Evolutionary conservation across 2,888 invertebrate genomes (phyloP), one percentile per base, ranked within the genome.

Genomic region (Bembecia ichneumoniformis): DNA sequence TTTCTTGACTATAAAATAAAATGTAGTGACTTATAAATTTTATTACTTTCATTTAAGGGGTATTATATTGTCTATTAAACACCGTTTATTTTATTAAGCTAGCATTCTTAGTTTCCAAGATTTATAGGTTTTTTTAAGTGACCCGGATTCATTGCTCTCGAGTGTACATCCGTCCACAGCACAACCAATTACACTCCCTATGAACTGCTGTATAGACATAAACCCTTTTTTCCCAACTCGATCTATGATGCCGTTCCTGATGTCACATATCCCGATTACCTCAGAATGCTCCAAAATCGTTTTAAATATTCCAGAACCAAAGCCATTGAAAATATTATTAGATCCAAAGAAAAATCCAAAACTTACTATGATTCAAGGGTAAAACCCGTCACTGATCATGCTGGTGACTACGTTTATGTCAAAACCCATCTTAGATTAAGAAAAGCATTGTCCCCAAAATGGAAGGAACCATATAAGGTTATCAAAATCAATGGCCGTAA

Each of bases 381-480:
- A 9, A 48, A 16, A 10, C 43, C 46, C 3, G 16, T 17, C 3
- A 28, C 17, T 10, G 49, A 51, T 20, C 47, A 51, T 45, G 45
- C 17, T 17, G 47, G 49, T 20, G 49, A 51, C 16, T 40, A 40
- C 34, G 51, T 49, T 7, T 51, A 51, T 45, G 16, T 49, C 9
- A 47, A 40, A 51, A 35, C 36, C 7, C 49, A 51, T 36, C 44
- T 15, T 3, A 43, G 46, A 20, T 43, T 45, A 17, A 13, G 14
- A n/a, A 51, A 51, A 47, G 49, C 49, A 15, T 44, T 49, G 3
- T 51, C 49, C 5, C 49, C 49, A 15, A 14, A 49, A 10, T 51
- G 51, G 49, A 51, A 47, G 36, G 51, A 43, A 13, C 51, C 51
- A 15, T 49, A 43, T 28, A 51, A 49, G 17, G 17, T 49, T 17